These are phyloP conservation scores for Danaus plexippus DNA, from an alignment of 1,140 invertebrate species.

Conservation along the genomic window DNA sequence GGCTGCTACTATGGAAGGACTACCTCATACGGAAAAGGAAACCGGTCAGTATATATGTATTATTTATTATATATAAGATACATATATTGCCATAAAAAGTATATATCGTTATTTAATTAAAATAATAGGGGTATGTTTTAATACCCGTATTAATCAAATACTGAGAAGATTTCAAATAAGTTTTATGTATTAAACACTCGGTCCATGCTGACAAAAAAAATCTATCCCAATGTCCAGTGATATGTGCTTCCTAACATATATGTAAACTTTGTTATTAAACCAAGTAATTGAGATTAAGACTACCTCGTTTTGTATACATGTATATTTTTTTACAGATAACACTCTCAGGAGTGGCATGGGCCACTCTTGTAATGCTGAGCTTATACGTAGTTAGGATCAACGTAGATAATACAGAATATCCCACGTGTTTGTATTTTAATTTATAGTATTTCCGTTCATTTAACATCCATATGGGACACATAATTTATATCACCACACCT, in stretches of 20 bases:
- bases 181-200: too few relatives aligned
- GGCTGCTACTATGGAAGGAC: slow-evolving; percentile 76
- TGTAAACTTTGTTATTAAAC: too few relatives aligned
- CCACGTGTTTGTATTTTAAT: slow-evolving; percentile 64
- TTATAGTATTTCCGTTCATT: neutral
- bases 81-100: too few relatives aligned
- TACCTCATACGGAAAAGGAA: slow-evolving; percentile 74
- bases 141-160: neutral
- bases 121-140: neutral
- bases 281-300: too few relatives aligned
- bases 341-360: slow-evolving; percentile 70
- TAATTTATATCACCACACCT: slow-evolving; percentile 7
- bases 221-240: too few relatives aligned
- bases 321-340: slow-evolving; percentile 64
- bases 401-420: slow-evolving; percentile 68
- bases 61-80: too few relatives aligned
- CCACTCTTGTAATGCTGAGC: slow-evolving; percentile 64
- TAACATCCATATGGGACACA: too few relatives aligned
- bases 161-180: too few relatives aligned
- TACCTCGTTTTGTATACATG: neutral
- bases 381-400: slow-evolving; percentile 72
- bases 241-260: too few relatives aligned
- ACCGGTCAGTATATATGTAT: slow-evolving; percentile 49
- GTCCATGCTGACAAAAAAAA: too few relatives aligned
- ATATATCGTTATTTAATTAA: neutral